Conservation (phyloP, 2,113 vertebrate genomes). For the Fregetta grallaria region DNA sequence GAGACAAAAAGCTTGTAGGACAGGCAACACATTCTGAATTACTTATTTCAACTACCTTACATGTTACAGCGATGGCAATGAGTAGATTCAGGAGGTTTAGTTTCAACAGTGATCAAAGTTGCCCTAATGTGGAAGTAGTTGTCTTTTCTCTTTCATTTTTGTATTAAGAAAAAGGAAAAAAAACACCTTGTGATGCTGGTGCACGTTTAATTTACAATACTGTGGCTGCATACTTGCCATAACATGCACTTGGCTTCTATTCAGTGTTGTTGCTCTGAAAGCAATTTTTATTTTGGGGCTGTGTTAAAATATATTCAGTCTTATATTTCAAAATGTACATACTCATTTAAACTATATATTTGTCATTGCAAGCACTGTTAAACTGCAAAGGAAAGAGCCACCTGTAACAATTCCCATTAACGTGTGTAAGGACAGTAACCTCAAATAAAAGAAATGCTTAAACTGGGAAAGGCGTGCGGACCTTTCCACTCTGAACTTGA, state of each 20-base stretch:
- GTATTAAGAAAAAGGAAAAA: background rate
- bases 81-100: background rate
- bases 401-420: background rate
- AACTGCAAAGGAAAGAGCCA: background rate
- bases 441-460: background rate
- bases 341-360: background rate
- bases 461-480: background rate
- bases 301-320: background rate
- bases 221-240: background rate
- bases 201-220: background rate
- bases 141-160: background rate
- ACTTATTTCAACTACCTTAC: background rate
- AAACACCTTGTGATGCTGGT: background rate
- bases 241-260: background rate
- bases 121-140: background rate
- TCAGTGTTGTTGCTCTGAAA: background rate
- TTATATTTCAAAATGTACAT: background rate
- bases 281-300: background rate
- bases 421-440: background rate
- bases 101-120: conserved; percentile 5
- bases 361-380: background rate
- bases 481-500: background rate
- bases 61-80: background rate
- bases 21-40: background rate
- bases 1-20: background rate